These are phyloP conservation scores for Lepidostoma basale DNA, from an alignment of 1,140 invertebrate genomes.

Conservation along the genomic window DNA sequence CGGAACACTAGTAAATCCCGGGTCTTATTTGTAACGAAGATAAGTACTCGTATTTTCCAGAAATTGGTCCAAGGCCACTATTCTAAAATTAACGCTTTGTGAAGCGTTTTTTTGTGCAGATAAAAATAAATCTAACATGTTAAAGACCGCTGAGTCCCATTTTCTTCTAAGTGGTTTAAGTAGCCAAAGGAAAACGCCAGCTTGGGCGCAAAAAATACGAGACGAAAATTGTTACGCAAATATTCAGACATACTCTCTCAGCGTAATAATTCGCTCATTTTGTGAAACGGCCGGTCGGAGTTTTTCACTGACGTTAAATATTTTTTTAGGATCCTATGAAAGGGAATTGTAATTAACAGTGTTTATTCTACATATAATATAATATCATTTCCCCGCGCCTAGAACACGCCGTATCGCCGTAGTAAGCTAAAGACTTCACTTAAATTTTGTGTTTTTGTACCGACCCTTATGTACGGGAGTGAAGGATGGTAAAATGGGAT, in stretches of 20 bases:
- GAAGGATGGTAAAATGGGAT: too few species aligned
- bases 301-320: neutral
- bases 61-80: neutral
- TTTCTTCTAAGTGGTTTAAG: slow-evolving; percentile 11
- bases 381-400: too few species aligned
- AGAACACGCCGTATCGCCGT: too few species aligned
- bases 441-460: too few species aligned
- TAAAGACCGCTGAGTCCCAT: neutral
- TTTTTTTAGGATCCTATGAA: slow-evolving; percentile 15
- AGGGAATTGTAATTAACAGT: slow-evolving; percentile 8
- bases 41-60: neutral
- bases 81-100: neutral
- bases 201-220: neutral
- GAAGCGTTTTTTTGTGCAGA: slow-evolving; percentile 3
- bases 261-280: slow-evolving; percentile 4
- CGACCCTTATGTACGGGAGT: too few species aligned
- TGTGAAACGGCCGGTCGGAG: neutral
- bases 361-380: slow-evolving; percentile 17
- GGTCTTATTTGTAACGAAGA: neutral
- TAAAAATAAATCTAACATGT: neutral
- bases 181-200: neutral
- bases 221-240: neutral
- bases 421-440: too few species aligned
- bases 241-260: neutral
- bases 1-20: too few species aligned